Conservation (phyloP, 2,113 vertebrate species). For the Ctenodactylus gundi region DNA sequence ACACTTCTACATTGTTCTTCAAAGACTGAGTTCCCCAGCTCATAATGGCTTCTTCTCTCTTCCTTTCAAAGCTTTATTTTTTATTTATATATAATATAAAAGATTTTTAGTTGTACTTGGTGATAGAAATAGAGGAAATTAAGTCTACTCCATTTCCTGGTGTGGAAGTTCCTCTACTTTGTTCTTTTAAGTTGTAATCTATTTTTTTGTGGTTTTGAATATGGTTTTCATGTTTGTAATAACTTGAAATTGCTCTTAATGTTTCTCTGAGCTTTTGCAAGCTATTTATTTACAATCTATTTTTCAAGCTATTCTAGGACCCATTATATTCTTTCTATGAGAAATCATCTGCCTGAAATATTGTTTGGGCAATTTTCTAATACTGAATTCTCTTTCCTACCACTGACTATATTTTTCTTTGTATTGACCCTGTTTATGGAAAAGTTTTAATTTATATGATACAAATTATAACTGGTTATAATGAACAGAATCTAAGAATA, state of each 20-base stretch:
- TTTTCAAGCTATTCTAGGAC: constrained; percentile 12
- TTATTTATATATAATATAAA: background rate
- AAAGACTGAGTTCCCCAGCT: background rate
- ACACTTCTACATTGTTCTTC: background rate
- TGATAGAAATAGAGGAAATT: background rate
- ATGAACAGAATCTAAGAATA: background rate
- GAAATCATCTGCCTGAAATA: background rate
- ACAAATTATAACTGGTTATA: background rate
- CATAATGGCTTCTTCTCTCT: background rate
- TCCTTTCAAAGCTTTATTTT: background rate
- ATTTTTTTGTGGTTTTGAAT: background rate
- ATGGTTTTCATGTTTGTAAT: constrained; percentile 11
- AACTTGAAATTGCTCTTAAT: background rate
- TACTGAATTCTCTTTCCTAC: background rate
- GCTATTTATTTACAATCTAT: constrained; percentile 22
- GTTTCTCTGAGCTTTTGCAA: background rate
- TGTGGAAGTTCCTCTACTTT: background rate
- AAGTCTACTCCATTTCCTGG: background rate
- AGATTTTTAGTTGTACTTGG: background rate
- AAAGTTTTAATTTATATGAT: background rate
- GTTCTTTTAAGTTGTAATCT: background rate
- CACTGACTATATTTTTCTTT: background rate
- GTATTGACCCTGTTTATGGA: background rate
- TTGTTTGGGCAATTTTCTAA: background rate
- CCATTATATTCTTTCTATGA: background rate